phyloP scores from a whole-genome alignment of 2,888 invertebrate genomes.

The Hirtodrosophila cameraria region DNA sequence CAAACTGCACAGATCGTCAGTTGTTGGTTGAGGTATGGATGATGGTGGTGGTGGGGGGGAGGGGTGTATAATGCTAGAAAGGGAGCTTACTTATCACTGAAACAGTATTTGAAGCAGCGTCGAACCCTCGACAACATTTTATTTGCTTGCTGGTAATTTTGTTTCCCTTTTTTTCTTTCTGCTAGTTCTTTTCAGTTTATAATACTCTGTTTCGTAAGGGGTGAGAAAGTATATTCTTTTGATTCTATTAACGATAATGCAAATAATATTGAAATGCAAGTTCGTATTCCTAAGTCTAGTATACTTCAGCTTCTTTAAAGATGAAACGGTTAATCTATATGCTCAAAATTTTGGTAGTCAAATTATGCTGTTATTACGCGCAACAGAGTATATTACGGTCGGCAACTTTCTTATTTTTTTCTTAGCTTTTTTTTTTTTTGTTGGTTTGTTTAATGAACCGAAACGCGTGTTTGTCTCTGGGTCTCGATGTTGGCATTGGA shows the following conservation, averaged over 20 bases:
- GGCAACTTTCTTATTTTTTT: slow-evolving; percentile 8
- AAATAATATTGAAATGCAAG: too few species aligned
- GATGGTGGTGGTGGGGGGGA: background rate
- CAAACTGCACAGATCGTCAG: slow-evolving; percentile 62
- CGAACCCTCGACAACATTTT: slow-evolving; percentile 76
- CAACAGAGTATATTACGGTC: too few species aligned
- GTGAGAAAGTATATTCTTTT: too few species aligned
- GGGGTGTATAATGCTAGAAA: background rate
- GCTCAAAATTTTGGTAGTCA: too few species aligned
- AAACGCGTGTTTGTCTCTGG: slow-evolving; percentile 71
- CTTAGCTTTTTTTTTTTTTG: slow-evolving; percentile 53
- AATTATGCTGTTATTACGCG: too few species aligned
- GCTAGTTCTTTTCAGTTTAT: slow-evolving; percentile 48
- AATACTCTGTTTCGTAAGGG: slow-evolving; percentile 10
- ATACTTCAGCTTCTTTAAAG: too few species aligned
- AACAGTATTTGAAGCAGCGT: slow-evolving; percentile 55
- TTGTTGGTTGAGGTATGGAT: slow-evolving; percentile 3
- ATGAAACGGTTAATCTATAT: too few species aligned
- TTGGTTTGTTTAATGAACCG: slow-evolving; percentile 77
- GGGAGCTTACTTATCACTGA: slow-evolving; percentile 54
- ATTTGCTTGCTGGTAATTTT: slow-evolving; percentile 74
- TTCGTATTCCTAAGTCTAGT: too few species aligned
- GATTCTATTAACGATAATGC: too few species aligned
- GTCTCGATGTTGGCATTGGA: slow-evolving; percentile 39
- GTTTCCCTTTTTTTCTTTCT: slow-evolving; percentile 63